Evolutionary conservation across 2,888 invertebrate species (phyloP).

Genomic region (Heliconius aoede): DNA sequence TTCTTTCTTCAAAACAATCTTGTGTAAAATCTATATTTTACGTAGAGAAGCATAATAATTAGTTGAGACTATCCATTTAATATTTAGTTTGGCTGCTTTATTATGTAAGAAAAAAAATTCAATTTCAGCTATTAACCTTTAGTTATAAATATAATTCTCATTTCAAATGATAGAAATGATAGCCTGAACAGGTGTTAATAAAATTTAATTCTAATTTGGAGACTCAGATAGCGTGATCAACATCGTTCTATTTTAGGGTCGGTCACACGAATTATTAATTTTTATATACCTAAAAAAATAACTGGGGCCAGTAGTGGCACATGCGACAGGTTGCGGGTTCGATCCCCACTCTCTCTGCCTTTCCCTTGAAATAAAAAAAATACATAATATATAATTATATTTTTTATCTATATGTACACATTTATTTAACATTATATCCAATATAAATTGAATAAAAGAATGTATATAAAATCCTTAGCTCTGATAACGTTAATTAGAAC

Average conservation of each 20-base stretch:
- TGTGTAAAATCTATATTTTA: no score
- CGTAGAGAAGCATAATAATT: no score
- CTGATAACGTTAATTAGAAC: not conserved
- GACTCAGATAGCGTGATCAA: not conserved
- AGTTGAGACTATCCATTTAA: no score
- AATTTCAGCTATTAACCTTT: not conserved
- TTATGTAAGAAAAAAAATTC: not conserved
- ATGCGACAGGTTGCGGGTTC: no score
- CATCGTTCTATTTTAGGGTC: constrained; percentile 5
- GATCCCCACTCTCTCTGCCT: no score
- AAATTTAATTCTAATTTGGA: constrained; percentile 20
- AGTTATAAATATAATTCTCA: constrained; percentile 3
- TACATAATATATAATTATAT: not conserved
- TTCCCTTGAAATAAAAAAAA: no score
- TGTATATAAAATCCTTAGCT: not conserved
- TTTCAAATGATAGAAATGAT: not conserved
- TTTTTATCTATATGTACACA: not conserved
- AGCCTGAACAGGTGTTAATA: constrained; percentile 6
- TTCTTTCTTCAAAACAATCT: no score
- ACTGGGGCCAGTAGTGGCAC: not conserved
- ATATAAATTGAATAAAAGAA: not conserved
- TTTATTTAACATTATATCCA: not conserved
- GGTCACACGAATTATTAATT: constrained; percentile 20
- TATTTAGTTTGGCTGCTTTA: not conserved
- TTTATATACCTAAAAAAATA: constrained; percentile 5